These are phyloP conservation scores for Brachypalpus laphriformis DNA, from an alignment of 2,888 invertebrate species.

Conservation along the genomic window DNA sequence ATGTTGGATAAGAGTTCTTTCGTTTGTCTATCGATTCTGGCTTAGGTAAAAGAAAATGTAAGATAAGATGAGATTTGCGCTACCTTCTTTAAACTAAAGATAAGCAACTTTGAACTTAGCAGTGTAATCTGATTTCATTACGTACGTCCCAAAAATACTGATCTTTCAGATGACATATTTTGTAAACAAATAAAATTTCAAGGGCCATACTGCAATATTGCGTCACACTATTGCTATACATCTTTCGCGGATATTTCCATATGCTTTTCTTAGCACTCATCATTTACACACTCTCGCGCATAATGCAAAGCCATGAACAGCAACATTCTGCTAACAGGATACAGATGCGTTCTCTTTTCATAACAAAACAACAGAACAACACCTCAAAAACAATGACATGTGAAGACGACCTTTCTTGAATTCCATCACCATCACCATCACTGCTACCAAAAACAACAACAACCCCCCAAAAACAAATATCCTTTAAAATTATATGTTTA, in stretches of 20 bases:
- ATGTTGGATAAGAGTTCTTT: no score
- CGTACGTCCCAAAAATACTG: not conserved
- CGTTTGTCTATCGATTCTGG: no score
- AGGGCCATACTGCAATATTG: not conserved
- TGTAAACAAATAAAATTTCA: not conserved
- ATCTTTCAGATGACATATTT: not conserved
- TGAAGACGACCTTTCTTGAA: constrained; percentile 1
- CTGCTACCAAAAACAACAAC: constrained; percentile 9
- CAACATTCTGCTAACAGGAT: constrained; percentile 1
- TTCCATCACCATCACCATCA: not conserved
- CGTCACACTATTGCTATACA: not conserved
- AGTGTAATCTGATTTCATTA: no score
- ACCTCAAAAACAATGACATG: constrained; percentile 19
- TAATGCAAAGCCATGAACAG: not conserved
- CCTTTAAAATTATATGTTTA: constrained; percentile 65
- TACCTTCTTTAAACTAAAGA: no score
- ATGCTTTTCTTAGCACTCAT: not conserved
- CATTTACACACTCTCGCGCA: not conserved
- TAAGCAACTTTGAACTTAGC: no score
- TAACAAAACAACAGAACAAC: not conserved
- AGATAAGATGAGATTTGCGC: no score
- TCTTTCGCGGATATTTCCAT: not conserved
- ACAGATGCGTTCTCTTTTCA: not conserved
- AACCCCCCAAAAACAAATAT: constrained; percentile 48
- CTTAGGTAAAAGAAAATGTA: no score